A percentile compares a stretch with the other conserved stretches of the same genome.
Evolutionary conservation across 2,888 invertebrate genomes (phyloP).

Genomic region (Imbricaverruca yamaguchii): DNA sequence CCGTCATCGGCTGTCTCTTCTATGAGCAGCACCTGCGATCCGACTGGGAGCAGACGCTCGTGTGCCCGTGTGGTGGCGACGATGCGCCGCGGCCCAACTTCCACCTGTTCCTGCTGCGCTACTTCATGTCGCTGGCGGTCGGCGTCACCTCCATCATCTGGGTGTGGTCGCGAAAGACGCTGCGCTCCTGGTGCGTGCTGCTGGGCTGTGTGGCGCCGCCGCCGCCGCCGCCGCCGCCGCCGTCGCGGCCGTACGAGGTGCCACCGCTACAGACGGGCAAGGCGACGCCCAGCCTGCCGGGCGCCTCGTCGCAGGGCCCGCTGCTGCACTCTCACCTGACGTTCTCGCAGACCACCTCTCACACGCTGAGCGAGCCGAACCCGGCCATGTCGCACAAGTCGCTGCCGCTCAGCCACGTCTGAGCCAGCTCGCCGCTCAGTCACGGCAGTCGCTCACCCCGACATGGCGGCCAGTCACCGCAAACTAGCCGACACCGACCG

Average conservation of each 20-base stretch:
- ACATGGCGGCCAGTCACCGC: too few species aligned
- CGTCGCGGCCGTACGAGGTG: not conserved
- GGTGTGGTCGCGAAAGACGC: conserved; percentile 94
- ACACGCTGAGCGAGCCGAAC: conserved; percentile 10
- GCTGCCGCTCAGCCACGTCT: conserved; percentile 3
- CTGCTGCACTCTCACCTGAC: conserved; percentile 16
- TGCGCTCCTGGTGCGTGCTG: conserved; percentile 67
- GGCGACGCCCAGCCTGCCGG: not conserved
- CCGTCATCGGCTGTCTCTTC: conserved; percentile 76
- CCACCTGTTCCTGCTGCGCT: conserved; percentile 44
- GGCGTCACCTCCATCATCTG: conserved; percentile 94
- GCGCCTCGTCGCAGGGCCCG: conserved; percentile 5
- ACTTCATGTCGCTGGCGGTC: conserved; percentile 92
- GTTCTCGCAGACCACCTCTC: conserved; percentile 3
- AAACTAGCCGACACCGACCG: too few species aligned
- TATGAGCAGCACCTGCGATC: conserved; percentile 80
- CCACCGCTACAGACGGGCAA: not conserved
- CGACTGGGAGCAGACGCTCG: conserved; percentile 77
- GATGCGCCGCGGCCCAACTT: conserved; percentile 33
- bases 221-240: conserved; percentile 4
- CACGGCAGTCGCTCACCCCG: too few species aligned
- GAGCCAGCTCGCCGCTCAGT: not conserved
- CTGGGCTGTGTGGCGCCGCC: not conserved
- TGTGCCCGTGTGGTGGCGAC: conserved; percentile 51
- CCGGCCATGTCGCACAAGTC: conserved; percentile 9